phyloP scores from a whole-genome alignment of 2,113 vertebrate genomes.

The Archocentrus centrarchus region DNA sequence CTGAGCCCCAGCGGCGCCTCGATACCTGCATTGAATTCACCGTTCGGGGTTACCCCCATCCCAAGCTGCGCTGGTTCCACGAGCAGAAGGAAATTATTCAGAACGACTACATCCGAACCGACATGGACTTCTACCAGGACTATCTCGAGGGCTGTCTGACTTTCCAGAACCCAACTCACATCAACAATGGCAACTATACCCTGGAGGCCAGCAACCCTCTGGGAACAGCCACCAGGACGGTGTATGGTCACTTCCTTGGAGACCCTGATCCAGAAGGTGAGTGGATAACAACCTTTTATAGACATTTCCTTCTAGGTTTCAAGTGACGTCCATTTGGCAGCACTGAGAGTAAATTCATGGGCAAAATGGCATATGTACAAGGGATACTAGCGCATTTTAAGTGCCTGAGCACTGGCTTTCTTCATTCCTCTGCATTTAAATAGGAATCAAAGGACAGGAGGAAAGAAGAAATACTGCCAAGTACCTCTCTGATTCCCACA shows the following conservation, averaged over 20 bases:
- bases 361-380: not conserved
- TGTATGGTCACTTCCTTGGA: constrained; percentile 92
- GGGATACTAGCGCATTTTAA: constrained; percentile 13
- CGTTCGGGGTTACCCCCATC: constrained; percentile 92
- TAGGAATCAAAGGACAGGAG: constrained; percentile 19
- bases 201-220: constrained; percentile 91
- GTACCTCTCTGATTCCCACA: constrained; percentile 16
- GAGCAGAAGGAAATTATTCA: constrained; percentile 86
- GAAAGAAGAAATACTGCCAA: constrained; percentile 19
- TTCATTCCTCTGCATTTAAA: constrained; percentile 20
- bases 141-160: constrained; percentile 93
- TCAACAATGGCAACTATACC: constrained; percentile 98
- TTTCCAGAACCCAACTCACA: constrained; percentile 95
- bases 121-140: constrained; percentile 91
- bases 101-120: constrained; percentile 88
- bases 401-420: not conserved
- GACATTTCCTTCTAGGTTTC: not conserved
- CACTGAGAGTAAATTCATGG: not conserved
- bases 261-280: constrained; percentile 77
- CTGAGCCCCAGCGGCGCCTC: constrained; percentile 90
- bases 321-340: not conserved
- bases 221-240: constrained; percentile 90
- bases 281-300: not conserved
- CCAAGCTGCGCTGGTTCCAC: constrained; percentile 92
- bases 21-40: constrained; percentile 96